Percentiles rank a stretch among this genome's conserved stretches.
Evolutionary conservation across 2,113 vertebrate species (phyloP).

Genomic region (Mus spicilegus): DNA sequence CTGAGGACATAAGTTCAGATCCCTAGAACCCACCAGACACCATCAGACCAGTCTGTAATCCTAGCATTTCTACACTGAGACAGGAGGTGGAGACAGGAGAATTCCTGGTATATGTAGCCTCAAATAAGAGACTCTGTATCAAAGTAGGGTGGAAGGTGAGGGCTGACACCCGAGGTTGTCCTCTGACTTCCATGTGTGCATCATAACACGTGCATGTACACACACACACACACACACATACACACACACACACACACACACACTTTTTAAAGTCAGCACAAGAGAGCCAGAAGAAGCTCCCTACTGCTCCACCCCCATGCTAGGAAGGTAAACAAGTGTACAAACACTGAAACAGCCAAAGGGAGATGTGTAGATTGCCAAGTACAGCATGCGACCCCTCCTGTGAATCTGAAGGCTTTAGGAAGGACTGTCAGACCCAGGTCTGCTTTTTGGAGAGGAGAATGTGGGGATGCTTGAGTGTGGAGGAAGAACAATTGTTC

Average conservation of each 20-base stretch:
- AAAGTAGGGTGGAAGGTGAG: not conserved
- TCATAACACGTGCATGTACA: not conserved
- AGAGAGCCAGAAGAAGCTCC: not conserved
- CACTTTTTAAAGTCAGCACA: not conserved
- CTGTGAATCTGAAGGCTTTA: not conserved
- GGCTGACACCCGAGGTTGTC: not conserved
- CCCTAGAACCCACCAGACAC: not conserved
- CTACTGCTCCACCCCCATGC: not conserved
- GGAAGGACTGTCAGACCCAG: not conserved
- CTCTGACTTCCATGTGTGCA: not conserved
- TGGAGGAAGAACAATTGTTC: not conserved
- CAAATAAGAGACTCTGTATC: not conserved
- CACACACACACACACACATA: not conserved
- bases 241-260: not conserved
- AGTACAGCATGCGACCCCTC: not conserved
- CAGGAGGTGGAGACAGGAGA: not conserved
- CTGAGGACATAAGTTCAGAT: not conserved
- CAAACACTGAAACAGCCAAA: not conserved
- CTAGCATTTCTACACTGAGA: too few relatives aligned
- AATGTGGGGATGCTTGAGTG: not conserved
- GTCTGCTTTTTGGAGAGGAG: not conserved
- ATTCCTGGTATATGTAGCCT: not conserved
- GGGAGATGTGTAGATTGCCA: not conserved
- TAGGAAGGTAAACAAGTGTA: not conserved
- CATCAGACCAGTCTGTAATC: not conserved